Base-by-base conservation (phyloP, 2,888 invertebrate species). In the Andricus quercusramuli region DNA sequence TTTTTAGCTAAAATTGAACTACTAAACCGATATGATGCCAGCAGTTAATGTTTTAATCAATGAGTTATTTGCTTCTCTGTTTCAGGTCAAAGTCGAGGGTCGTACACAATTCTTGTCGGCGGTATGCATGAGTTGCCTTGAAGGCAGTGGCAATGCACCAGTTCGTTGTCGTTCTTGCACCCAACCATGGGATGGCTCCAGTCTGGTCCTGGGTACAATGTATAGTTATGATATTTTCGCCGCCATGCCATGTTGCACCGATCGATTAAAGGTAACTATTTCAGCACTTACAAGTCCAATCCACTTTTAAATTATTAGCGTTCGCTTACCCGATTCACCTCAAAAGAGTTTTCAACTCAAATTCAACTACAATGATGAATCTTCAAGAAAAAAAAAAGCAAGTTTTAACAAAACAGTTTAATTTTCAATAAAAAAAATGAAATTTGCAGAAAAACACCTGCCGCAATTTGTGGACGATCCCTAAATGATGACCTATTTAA, bases 181-280 rank as follows among this genome's bases (percentile, higher is more conserved):
- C 76, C 96, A 96, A 89, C 96, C 96, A 88, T 98, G 98, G 98
- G 97, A 98, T 91, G 99, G 99, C 41, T 96, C 97, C 37, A 97
- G 98, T 78, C 95, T 99, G 83, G 97, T 99, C 80, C 95, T 99
- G 81, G 99, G 99, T 86, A 98, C 99, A 85, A 98, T 99, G 98
- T 99, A 99, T 94, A 97, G 98, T 82, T 99, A 98, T 92, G 99
- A 99, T 93, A 98, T 99, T 88, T 99, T 99, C 93, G 99, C 99
- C 92, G 98, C 99, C 83, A 97, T 97, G 94, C 98, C 98, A 25
- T 99, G 99, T 93, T 99, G 99, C 94, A 95, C 96, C 91, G 98
- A 98, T 91, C 95, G 99, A 88, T 95, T 98, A 89, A 97, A 97
- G 96, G 98, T 98, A 91, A 82, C 80, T 84, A 65, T 59, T 29